Evolutionary conservation across 2,888 invertebrate genomes (phyloP), one percentile per base, ranked within the genome.

Genomic region (Lepidocyrtinus sp.): DNA sequence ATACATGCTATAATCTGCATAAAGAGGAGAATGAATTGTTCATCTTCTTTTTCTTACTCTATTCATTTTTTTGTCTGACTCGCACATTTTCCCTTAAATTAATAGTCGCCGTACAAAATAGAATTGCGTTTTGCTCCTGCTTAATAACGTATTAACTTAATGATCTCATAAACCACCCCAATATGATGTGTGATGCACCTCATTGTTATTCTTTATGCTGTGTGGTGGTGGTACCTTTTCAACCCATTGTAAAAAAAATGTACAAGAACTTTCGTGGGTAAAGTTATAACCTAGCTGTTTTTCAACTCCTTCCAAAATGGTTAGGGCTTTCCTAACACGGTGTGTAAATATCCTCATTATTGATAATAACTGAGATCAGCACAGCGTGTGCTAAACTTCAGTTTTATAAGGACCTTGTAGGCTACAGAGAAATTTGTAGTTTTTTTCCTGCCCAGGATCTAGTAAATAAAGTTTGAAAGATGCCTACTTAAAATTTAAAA

Each of bases 81-180:
- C n/a, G n/a, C 24, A 12, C 26, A 15, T 36, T 25, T 50, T 69
- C 26, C 61, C 7, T n/a, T n/a, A n/a, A 45, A 36, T 61, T 17
- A 70, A 70, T 61, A 27, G 61, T 70, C 5, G 55, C 21, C 5
- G 9, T 59, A 61, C 19, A 70, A 59, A 36, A 68, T 26, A 70
- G 36, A 59, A 70, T 59, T 17, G 7, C 55, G 17, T 26, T 70
- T 70, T 70, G 70, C 61, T 61, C 59, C 70, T 70, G 70, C 70
- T 59, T 70, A 61, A 70, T 70, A 70, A 59, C 27, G 61, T 70
- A 70, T 55, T 70, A 70, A 59, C 27, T 26, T 70, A 70, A 70
- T 61, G 70, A 70, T 70, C 70, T 70, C 70, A 70, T 70, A 70
- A 70, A 70, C 70, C 70, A 70, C 70, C 70, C 70, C 26, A 45